Evolutionary conservation across 2,888 invertebrate genomes (phyloP).

Genomic region (Hyalella azteca): DNA sequence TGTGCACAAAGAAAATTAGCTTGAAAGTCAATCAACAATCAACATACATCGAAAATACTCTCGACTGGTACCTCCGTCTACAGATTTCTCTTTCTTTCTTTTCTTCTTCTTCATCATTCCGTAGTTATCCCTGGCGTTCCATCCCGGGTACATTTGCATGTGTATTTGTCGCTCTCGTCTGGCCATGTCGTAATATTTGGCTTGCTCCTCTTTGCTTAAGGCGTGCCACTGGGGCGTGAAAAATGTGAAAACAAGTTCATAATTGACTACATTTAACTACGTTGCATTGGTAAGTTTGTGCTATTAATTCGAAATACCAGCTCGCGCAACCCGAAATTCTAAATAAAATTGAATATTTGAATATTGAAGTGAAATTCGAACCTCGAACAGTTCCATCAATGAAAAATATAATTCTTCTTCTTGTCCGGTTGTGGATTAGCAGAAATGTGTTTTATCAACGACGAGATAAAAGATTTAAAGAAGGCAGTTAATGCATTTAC

Average conservation of each 20-base stretch:
- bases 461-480: no score
- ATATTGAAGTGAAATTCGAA: not conserved
- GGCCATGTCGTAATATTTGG: conserved; percentile 99
- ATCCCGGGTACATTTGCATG: conserved; percentile 99
- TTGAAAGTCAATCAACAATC: conserved; percentile 4
- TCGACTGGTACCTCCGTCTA: conserved; percentile 70
- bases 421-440: no score
- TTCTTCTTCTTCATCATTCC: conserved; percentile 99
- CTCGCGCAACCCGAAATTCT: not conserved
- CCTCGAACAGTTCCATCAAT: not conserved
- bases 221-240: conserved; percentile 88
- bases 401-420: not conserved
- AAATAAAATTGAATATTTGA: not conserved
- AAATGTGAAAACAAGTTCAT: conserved; percentile 49
- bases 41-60: not conserved
- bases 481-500: no score
- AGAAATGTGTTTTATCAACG: no score
- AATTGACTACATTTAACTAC: not conserved
- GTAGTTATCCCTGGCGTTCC: conserved; percentile 98
- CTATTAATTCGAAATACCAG: not conserved
- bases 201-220: conserved; percentile 98
- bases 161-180: conserved; percentile 98
- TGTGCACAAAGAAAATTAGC: not conserved
- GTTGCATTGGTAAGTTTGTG: not conserved
- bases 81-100: conserved; percentile 91